Conservation (phyloP, 2,113 vertebrate species). For the Myotis davidii region DNA sequence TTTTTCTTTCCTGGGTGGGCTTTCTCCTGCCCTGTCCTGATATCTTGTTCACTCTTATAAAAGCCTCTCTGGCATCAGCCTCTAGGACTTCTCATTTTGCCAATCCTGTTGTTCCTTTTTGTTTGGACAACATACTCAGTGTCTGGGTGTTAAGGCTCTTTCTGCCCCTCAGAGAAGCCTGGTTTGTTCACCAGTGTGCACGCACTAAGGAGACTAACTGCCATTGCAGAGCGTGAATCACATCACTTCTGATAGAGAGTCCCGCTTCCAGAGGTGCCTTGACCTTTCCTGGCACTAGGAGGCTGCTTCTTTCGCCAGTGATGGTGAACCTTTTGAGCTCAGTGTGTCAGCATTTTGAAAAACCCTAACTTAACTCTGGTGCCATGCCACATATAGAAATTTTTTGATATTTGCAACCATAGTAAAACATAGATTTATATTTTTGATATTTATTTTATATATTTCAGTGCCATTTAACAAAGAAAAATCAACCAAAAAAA, state of each 20-base stretch:
- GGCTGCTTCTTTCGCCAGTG: background rate
- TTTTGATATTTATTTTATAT: no score
- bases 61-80: background rate
- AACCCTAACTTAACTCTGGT: no score
- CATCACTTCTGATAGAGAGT: background rate
- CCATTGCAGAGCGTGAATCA: rapidly evolving
- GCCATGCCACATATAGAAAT: no score
- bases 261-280: background rate
- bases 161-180: background rate
- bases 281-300: background rate
- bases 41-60: background rate
- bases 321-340: no score
- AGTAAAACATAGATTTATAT: no score
- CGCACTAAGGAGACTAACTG: background rate
- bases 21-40: background rate
- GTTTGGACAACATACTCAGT: background rate
- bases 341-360: no score
- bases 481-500: no score
- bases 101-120: background rate
- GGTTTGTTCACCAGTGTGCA: background rate
- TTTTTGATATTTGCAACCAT: no score
- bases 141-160: background rate
- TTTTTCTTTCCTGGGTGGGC: background rate
- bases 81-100: background rate
- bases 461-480: no score